Evolutionary conservation across 2,113 vertebrate genomes (phyloP), one percentile per base, ranked within the genome.

Genomic region (Gopherus flavomarginatus): DNA sequence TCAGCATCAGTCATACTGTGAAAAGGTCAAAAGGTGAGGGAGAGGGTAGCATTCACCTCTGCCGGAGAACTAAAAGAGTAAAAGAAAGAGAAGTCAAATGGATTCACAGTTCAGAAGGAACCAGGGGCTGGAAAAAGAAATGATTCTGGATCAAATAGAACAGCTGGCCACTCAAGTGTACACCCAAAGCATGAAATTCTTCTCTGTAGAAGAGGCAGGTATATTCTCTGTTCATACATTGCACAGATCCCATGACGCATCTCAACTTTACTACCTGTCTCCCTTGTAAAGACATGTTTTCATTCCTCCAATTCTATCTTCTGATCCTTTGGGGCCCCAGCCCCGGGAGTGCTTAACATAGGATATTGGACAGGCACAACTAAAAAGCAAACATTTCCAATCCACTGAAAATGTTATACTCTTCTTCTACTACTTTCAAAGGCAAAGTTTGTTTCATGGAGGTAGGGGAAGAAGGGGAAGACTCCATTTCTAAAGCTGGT

Each of bases 401-500:
- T 11, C 54, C 85, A 81, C 75, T 56, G 53, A 83, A 54, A 90
- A 91, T 22, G 11, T 57, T 47, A 21, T 22, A n/a, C 69, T 90
- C 83, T 35, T 62, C 78, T 85, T 83, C 78, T 54, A 35, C 53
- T 89, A 50, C 19, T n/a, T 79, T 49, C 19, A 59, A 94, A 85
- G 11, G 81, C 89, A 93, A 90, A 19, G 12, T 24, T 81, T 27
- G 42, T 26, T 94, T 89, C 42, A 49, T 49, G 83, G 27, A 62
- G 86, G 69, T 94, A 11, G 85, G 57, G 80, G 88, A n/a, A 0
- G 2, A 3, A 6, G 21, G 50, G 81, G 90, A 84, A 24, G 26
- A 91, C 85, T 85, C 44, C 17, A 27, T 65, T 95, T 96, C 93
- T 92, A 85, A 86, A 91, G 53, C 38, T 87, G 93, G 72, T 4